Evolutionary conservation across 2,797 vertebrate genomes (phyloP).

Genomic region (Sebastes oblongus): DNA sequence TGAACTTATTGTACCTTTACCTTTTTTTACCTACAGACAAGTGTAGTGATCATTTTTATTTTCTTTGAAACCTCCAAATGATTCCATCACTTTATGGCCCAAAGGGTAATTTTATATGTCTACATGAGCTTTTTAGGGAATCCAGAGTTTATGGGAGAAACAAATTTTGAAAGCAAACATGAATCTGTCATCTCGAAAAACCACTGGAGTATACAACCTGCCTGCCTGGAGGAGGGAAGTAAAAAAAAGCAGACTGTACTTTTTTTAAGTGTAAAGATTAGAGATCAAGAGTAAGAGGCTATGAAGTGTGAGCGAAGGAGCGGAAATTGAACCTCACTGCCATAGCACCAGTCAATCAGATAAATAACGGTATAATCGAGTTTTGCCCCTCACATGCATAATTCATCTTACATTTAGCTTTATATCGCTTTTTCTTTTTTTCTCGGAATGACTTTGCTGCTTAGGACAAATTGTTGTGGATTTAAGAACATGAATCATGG

Average conservation of each 20-base stretch:
- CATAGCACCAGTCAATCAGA: constrained; percentile 85
- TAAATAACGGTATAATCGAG: constrained; percentile 87
- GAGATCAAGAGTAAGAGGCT: constrained; percentile 76
- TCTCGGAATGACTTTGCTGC: constrained; percentile 65
- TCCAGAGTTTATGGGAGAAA: constrained; percentile 1
- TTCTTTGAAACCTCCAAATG: background rate
- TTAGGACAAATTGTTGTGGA: constrained; percentile 75
- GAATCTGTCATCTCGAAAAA: constrained; percentile 29
- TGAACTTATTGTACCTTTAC: background rate
- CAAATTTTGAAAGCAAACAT: constrained; percentile 10
- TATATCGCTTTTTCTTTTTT: constrained; percentile 40
- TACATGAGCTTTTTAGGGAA: background rate
- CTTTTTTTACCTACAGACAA: background rate
- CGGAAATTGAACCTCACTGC: constrained; percentile 87
- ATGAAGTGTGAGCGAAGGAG: constrained; percentile 84
- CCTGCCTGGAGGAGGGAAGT: constrained; percentile 13
- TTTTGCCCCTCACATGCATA: constrained; percentile 79
- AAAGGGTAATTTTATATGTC: background rate
- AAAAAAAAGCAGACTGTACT: constrained; percentile 35
- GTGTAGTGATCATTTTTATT: background rate
- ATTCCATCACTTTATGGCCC: background rate
- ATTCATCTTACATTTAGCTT: constrained; percentile 78
- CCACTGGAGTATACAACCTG: constrained; percentile 37
- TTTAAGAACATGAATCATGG: constrained; percentile 66
- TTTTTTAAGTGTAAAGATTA: constrained; percentile 79